phyloP scores from a whole-genome alignment of 2,888 invertebrate genomes.

The Teleiodes luculella region DNA sequence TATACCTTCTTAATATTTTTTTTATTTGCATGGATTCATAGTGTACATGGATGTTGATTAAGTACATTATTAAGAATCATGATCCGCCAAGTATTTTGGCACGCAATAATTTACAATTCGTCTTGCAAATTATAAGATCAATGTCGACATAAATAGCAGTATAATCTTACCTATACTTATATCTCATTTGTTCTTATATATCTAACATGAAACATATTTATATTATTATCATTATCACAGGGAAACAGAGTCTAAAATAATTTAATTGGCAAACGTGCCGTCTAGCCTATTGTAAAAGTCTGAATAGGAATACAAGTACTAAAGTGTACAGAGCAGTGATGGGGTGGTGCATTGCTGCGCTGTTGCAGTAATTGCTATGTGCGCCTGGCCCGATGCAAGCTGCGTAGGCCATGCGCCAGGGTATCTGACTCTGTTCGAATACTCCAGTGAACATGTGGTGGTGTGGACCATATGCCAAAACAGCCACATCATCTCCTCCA shows the following conservation, averaged over 20 bases:
- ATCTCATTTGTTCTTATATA: too few relatives aligned
- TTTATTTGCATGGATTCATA: too few relatives aligned
- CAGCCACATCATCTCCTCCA: constrained; percentile 88
- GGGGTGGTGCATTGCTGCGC: neutral
- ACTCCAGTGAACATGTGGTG: constrained; percentile 86
- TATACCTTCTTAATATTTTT: too few relatives aligned
- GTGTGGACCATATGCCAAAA: constrained; percentile 85
- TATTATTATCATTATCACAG: neutral
- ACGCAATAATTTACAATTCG: too few relatives aligned
- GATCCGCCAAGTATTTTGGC: too few relatives aligned
- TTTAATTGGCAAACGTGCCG: neutral
- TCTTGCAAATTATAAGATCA: too few relatives aligned
- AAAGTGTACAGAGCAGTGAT: neutral
- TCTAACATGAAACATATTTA: neutral
- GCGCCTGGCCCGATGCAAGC: constrained; percentile 81
- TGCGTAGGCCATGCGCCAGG: constrained; percentile 85
- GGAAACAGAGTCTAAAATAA: neutral
- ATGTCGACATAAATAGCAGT: too few relatives aligned
- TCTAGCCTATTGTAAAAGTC: neutral
- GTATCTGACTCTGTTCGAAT: constrained; percentile 87
- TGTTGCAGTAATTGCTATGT: constrained; percentile 32
- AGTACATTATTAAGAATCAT: too few relatives aligned
- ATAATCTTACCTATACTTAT: too few relatives aligned
- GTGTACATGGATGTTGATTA: too few relatives aligned
- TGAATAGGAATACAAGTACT: neutral